These are phyloP conservation scores for Drosophila helvetica DNA, from an alignment of 2,888 invertebrate species.

Conservation along the genomic window DNA sequence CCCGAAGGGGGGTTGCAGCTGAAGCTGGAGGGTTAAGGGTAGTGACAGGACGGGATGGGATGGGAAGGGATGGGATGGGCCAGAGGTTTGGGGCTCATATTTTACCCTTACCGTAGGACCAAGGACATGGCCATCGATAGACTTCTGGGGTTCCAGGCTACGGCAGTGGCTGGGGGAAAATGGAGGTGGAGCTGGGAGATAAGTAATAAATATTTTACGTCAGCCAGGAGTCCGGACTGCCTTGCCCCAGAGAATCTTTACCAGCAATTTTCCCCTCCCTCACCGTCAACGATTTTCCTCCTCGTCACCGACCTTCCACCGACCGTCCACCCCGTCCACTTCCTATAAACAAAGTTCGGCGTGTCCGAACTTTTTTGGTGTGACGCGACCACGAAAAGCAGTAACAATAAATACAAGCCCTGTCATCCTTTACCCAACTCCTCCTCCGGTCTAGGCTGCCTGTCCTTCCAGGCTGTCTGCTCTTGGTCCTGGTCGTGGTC, in stretches of 20 bases:
- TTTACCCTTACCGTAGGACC: conserved; percentile 55
- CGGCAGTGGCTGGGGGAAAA: background rate
- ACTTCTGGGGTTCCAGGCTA: background rate
- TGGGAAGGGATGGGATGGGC: background rate
- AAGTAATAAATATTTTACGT: conserved; percentile 76
- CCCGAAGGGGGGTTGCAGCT: background rate
- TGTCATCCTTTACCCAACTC: conserved; percentile 34
- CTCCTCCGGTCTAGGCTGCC: background rate
- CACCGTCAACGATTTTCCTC: too few relatives aligned
- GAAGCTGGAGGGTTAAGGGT: background rate
- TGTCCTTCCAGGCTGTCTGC: conserved; percentile 3
- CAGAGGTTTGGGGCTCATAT: conserved; percentile 52
- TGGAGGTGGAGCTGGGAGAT: conserved; percentile 31
- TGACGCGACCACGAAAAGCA: conserved; percentile 63
- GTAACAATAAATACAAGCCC: conserved; percentile 72
- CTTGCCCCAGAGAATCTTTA: conserved; percentile 33
- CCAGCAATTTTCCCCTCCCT: background rate
- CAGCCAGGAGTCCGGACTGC: conserved; percentile 31
- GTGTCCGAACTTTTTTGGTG: conserved; percentile 47
- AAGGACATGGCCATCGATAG: conserved; percentile 22
- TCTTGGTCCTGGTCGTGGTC: conserved; percentile 13
- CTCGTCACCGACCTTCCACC: background rate
- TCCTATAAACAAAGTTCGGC: conserved; percentile 41
- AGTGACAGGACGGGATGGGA: background rate
- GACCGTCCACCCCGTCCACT: background rate